These are phyloP conservation scores for Chaetophractus vellerosus DNA, from an alignment of 2,797 vertebrate species.

Conservation along the genomic window DNA sequence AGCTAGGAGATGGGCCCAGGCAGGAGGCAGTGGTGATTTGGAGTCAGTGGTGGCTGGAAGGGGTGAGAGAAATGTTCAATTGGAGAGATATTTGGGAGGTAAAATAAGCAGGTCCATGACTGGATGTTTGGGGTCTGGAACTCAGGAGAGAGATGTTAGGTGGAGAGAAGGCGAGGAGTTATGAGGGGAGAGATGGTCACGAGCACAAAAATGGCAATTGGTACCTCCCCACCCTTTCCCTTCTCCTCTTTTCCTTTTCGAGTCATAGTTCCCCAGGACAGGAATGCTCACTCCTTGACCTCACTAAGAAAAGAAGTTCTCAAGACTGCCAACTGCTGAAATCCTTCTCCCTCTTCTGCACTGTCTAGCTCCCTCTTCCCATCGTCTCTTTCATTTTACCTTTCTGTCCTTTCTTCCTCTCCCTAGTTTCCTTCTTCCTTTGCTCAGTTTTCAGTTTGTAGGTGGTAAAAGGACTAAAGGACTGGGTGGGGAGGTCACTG, in stretches of 20 bases:
- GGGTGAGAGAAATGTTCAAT: background rate
- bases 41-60: background rate
- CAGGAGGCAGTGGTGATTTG: background rate
- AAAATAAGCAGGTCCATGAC: background rate
- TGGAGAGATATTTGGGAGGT: background rate
- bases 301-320: background rate
- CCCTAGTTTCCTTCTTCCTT: background rate
- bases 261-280: background rate
- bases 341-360: too few species aligned
- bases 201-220: background rate
- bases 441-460: background rate
- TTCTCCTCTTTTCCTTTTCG: background rate
- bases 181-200: background rate
- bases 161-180: background rate
- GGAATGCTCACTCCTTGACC: too few species aligned
- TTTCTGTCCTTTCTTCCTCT: too few species aligned
- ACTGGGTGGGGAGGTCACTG: background rate
- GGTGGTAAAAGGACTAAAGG: background rate
- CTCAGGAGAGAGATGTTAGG: background rate
- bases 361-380: background rate
- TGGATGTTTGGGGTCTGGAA: background rate
- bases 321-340: rapidly evolving
- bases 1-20: background rate
- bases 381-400: rapidly evolving
- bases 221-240: too few species aligned